Conservation (phyloP, 2,797 vertebrate genomes). For the Epinephelus coioides region DNA sequence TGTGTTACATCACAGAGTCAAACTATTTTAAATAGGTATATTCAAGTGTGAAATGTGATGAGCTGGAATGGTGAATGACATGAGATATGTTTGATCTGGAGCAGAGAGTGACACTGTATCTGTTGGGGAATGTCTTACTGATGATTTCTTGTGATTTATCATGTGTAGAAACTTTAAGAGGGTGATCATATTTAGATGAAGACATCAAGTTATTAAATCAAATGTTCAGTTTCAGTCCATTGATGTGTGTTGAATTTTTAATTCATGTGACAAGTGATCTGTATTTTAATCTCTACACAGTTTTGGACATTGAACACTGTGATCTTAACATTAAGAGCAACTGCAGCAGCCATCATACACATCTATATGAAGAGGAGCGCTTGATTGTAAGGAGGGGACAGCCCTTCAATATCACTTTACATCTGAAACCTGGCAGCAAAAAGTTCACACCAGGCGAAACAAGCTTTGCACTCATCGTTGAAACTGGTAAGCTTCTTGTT, state of each 20-base stretch:
- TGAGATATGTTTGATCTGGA: conserved; percentile 28
- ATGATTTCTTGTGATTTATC: conserved; percentile 18
- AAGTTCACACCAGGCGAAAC: conserved; percentile 76
- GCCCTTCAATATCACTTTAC: conserved; percentile 86
- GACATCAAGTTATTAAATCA: background rate
- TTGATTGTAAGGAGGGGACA: conserved; percentile 91
- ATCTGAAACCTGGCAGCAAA: conserved; percentile 76
- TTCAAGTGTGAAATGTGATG: conserved; percentile 33
- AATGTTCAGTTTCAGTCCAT: background rate
- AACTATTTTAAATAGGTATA: background rate
- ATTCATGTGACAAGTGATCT: background rate
- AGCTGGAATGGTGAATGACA: conserved; percentile 27
- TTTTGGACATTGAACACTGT: conserved; percentile 83
- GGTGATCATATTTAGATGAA: background rate
- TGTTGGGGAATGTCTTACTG: background rate
- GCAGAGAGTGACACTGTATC: too few species aligned
- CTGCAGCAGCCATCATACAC: conserved; percentile 86
- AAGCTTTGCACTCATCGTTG: conserved; percentile 78
- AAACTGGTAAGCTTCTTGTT: conserved; percentile 82
- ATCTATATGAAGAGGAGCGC: conserved; percentile 65
- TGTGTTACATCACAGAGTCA: background rate
- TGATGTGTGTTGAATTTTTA: background rate
- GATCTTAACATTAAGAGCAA: conserved; percentile 88
- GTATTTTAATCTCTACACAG: conserved; percentile 43
- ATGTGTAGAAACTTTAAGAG: background rate